Base-by-base conservation (phyloP, 2,113 vertebrate species). In the Pampusana beccarii region DNA sequence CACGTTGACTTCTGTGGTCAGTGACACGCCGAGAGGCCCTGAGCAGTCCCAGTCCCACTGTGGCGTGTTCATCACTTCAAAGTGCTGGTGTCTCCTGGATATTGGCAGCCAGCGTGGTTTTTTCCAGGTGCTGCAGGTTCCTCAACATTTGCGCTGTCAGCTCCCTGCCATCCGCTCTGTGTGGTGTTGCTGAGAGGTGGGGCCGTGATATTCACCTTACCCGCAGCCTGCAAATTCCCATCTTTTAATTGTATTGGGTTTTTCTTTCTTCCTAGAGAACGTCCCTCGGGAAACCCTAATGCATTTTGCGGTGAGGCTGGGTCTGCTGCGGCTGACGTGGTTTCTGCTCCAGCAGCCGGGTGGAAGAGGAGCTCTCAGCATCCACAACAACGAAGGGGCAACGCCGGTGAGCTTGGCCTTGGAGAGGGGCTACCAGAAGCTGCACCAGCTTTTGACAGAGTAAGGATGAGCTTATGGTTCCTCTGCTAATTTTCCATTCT, bases 251-350 rank as follows among this genome's bases (percentile, higher is more conserved):
- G 60, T 31, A n/a, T 28, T 44, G 33, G 13, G 31, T 53, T 20
- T 54, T 74, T 31, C 40, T 66, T 66, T 28, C 34, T 64, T 84
- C 46, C 38, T 97, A 99, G 99, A 98, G 84, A 96, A 96, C 58
- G 95, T 97, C 71, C 99, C 99, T 53, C 99, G 98, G 89, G 99
- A 99, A 89, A 99, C 99, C 0, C 91, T 99, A 93, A 97, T 99
- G 98, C 99, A 99, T 95, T 99, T 99, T 88, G 98, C 99, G 2
- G 99, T 98, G 50, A 97, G 99, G 18, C 98, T 99, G 38, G 99
- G 99, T 11, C 98, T 99, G 66, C 93, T 97, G 88, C 97, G 98
- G 36, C 96, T 99, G 34, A 97, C 99, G 0, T 97, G 97, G 95
- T 99, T 99, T 87, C 97, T 99, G 94, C 96, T 99, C 80, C 98